Evolutionary conservation across 2,113 vertebrate genomes (phyloP).

Genomic region (Catharus bicknelli): DNA sequence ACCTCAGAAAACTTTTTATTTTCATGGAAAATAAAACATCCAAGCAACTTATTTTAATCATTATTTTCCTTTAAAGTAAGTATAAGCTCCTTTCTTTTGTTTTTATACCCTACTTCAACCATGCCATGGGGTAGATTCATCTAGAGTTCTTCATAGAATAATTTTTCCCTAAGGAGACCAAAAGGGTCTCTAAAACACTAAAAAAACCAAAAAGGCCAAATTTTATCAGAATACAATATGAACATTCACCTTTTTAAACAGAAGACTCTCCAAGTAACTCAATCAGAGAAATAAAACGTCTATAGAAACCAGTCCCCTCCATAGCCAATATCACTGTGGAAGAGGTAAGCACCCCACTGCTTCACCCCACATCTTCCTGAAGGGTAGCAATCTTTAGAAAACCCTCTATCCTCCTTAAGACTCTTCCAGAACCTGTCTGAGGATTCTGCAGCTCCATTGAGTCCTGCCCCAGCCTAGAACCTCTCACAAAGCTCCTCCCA

Average conservation of each 20-base stretch:
- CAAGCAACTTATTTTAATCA: not conserved
- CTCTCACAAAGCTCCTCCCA: not conserved
- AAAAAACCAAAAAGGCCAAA: not conserved
- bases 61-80: not conserved
- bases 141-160: not conserved
- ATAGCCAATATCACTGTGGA: accelerated
- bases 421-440: not conserved
- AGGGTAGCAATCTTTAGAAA: not conserved
- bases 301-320: not conserved
- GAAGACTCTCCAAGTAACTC: not conserved
- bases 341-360: accelerated
- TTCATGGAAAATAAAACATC: not conserved
- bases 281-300: not conserved
- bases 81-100: not conserved
- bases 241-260: not conserved
- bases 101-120: not conserved
- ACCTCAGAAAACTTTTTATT: not conserved
- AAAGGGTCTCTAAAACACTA: not conserved
- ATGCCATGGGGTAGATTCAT: not conserved
- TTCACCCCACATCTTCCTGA: not conserved
- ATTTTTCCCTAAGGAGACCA: not conserved
- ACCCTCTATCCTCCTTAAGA: not conserved
- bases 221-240: not conserved
- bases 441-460: not conserved
- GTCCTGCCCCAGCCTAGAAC: not conserved